Percentiles rank a stretch among this genome's conserved stretches.
Conservation (phyloP, 2,113 vertebrate species). For the Cinclus cinclus region DNA sequence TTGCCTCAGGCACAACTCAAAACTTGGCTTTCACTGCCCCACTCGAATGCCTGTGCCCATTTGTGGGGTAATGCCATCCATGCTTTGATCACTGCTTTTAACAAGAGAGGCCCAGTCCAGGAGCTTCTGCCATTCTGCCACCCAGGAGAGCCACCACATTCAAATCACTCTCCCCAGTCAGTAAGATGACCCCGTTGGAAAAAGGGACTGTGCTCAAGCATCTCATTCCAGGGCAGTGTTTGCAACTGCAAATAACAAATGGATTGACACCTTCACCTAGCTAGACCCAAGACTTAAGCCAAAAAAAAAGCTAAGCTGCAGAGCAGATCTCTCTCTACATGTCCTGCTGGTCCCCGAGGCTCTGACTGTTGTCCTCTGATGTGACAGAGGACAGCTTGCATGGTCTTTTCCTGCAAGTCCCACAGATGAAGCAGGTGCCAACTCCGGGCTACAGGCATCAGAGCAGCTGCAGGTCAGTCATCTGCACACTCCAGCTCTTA, state of each 20-base stretch:
- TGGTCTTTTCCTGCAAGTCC: neutral
- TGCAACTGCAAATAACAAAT: neutral
- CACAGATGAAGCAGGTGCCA: neutral
- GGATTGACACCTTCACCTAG: neutral
- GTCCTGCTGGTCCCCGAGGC: neutral
- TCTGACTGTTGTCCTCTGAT: accelerated
- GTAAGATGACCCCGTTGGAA: neutral
- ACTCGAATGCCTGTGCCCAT: accelerated
- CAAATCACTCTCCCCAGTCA: neutral
- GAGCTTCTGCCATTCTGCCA: neutral
- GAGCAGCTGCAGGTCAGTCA: neutral
- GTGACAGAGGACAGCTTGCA: neutral
- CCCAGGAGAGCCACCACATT: neutral
- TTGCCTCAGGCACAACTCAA: neutral
- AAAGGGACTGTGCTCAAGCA: neutral
- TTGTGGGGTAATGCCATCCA: neutral
- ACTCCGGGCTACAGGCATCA: accelerated
- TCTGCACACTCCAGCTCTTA: neutral
- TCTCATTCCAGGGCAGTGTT: neutral
- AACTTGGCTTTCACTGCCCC: neutral
- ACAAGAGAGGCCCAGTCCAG: neutral
- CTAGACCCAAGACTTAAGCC: neutral
- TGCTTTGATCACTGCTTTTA: neutral
- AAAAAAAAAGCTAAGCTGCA: neutral
- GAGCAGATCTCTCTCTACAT: neutral